Conservation (phyloP, 2,113 vertebrate species). For the Platycercus adscitus region DNA sequence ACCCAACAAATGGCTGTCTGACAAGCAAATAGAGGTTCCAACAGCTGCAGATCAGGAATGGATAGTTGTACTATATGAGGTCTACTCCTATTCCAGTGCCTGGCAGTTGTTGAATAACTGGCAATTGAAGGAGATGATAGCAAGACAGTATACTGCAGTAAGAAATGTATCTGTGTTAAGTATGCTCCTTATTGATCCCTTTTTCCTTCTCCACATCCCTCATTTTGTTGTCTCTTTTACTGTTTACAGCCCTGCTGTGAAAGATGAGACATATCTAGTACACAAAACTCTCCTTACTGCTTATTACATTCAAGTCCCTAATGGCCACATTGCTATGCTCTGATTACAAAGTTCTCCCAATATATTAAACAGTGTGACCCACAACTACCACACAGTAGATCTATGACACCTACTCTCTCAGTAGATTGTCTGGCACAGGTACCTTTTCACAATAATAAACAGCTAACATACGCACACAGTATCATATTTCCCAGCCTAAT, state of each 20-base stretch:
- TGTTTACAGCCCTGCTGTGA: not conserved
- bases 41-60: conserved; percentile 3
- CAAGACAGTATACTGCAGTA: not conserved
- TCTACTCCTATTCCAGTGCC: not conserved
- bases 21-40: conserved; percentile 4
- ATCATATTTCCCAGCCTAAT: not conserved
- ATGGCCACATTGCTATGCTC: not conserved
- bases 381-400: not conserved
- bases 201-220: not conserved
- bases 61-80: not conserved
- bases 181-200: not conserved
- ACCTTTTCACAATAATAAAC: not conserved
- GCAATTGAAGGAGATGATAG: not conserved
- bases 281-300: not conserved
- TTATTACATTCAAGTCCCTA: not conserved
- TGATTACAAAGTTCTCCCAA: not conserved
- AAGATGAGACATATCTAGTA: not conserved
- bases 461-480: not conserved
- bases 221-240: not conserved
- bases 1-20: not conserved
- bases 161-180: not conserved
- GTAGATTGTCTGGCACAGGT: not conserved
- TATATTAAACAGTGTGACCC: not conserved
- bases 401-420: not conserved
- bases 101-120: not conserved